Conservation (phyloP, 2,113 vertebrate species). For the Leucoraja erinaceus region DNA sequence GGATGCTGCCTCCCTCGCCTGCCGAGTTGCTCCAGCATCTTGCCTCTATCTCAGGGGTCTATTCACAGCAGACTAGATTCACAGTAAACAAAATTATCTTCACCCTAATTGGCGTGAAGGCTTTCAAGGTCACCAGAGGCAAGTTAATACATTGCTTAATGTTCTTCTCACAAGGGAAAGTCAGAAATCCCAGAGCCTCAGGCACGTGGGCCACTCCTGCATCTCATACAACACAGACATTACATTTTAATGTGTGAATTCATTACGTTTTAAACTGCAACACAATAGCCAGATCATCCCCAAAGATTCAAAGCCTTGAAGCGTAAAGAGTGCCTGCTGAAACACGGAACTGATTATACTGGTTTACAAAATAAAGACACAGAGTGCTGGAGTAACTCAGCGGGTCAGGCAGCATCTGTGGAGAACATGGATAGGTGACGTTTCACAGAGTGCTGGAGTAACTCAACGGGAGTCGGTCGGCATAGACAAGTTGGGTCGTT, state of each 20-base stretch:
- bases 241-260: background rate
- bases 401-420: too few relatives aligned
- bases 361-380: too few relatives aligned
- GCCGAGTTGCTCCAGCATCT: too few relatives aligned
- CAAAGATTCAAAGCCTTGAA: background rate
- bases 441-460: too few relatives aligned
- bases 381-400: too few relatives aligned
- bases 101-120: background rate
- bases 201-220: background rate
- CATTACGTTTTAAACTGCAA: background rate
- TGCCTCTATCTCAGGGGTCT: background rate
- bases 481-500: too few relatives aligned
- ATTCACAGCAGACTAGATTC: background rate
- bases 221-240: background rate
- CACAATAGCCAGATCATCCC: background rate
- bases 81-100: background rate
- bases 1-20: too few relatives aligned
- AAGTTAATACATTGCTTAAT: conserved; percentile 10
- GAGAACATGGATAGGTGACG: too few relatives aligned
- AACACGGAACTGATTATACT: background rate
- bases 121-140: background rate
- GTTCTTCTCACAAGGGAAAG: background rate
- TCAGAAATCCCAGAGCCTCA: background rate
- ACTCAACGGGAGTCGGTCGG: too few relatives aligned
- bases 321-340: background rate